Percentiles rank a stretch among this genome's conserved stretches.
Conservation (phyloP, 92 coral and sea anemone species). For the Phenganax marumi region DNA sequence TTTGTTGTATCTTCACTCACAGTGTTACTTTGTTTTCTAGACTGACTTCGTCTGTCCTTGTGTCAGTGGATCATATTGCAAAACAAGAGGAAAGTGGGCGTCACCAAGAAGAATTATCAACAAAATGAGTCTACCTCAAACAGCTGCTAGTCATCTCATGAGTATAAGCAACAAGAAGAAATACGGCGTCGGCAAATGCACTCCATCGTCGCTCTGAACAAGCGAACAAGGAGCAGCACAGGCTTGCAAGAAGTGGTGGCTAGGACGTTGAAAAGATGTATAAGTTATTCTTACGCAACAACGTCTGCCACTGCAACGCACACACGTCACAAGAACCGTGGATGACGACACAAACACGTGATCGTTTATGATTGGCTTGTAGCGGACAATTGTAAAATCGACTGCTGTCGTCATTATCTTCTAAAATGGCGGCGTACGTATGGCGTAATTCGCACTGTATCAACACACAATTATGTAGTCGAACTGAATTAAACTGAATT, state of each 20-base stretch:
- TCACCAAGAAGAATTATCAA: constrained; percentile 37
- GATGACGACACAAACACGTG: not conserved
- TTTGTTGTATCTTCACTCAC: not conserved
- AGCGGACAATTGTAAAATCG: too few species aligned
- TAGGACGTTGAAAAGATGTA: not conserved
- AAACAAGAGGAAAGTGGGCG: constrained; percentile 20
- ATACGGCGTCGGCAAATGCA: constrained; percentile 27
- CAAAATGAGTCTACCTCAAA: constrained; percentile 32
- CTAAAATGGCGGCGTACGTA: too few species aligned
- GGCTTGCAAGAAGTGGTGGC: not conserved
- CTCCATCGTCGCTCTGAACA: constrained; percentile 11
- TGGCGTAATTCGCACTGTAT: too few species aligned
- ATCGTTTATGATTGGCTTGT: too few species aligned
- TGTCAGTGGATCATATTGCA: constrained; percentile 26
- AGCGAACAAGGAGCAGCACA: not conserved
- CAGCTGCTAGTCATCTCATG: constrained; percentile 14
- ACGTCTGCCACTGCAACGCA: not conserved
- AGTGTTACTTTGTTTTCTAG: not conserved
- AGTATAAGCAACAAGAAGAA: constrained; percentile 5
- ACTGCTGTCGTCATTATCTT: too few species aligned
- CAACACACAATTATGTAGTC: too few species aligned
- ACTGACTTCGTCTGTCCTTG: constrained; percentile 30
- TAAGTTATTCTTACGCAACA: constrained; percentile 8
- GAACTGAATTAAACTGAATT: too few species aligned
- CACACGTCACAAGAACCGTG: not conserved